Conservation (phyloP, 2,888 invertebrate genomes). For the Sphaeridia pumilis region DNA sequence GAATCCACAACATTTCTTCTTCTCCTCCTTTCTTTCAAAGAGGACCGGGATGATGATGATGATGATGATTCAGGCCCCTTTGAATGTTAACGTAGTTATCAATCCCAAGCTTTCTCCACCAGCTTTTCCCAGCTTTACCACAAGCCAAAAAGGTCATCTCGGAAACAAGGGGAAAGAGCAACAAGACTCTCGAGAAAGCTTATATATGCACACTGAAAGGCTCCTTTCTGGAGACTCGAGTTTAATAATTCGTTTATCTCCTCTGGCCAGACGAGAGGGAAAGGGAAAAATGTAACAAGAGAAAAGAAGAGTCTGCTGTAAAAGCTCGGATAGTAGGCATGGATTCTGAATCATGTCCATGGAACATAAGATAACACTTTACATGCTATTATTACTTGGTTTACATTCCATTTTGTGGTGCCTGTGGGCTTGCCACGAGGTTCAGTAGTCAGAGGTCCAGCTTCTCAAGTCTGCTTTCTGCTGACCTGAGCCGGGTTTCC, state of each 20-base stretch:
- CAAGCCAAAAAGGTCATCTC: not conserved
- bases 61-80: not conserved
- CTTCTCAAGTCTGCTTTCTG: too few species aligned
- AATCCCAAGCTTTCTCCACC: too few species aligned
- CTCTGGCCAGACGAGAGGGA: conserved; percentile 15
- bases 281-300: not conserved
- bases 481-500: not conserved
- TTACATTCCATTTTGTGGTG: not conserved
- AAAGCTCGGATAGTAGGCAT: too few species aligned
- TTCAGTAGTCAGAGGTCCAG: too few species aligned
- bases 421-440: too few species aligned
- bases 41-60: not conserved
- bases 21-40: not conserved
- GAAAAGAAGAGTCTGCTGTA: too few species aligned
- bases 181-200: not conserved
- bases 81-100: not conserved
- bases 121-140: too few species aligned
- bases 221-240: conserved; percentile 9
- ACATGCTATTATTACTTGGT: not conserved
- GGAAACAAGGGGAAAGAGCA: not conserved
- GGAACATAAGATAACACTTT: conserved; percentile 1
- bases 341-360: too few species aligned
- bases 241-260: conserved; percentile 32
- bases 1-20: not conserved
- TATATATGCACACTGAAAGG: not conserved